phyloP scores from a whole-genome alignment of 2,888 invertebrate genomes.

The Mythimna ferrago region DNA sequence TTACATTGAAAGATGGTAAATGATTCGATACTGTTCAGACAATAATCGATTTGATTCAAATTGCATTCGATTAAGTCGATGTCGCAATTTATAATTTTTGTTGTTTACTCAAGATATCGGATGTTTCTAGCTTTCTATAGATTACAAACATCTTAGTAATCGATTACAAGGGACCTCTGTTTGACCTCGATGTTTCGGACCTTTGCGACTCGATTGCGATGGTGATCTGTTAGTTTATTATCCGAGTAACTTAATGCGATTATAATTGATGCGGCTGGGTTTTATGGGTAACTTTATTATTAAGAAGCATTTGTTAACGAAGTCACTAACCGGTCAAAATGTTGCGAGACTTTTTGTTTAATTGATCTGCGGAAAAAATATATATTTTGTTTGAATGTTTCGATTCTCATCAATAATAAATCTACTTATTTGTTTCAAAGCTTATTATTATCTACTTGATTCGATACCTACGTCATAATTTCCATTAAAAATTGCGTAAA shows the following conservation, averaged over 20 bases:
- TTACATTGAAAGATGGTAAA: slow-evolving; percentile 58
- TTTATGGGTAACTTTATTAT: slow-evolving; percentile 31
- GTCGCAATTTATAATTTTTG: slow-evolving; percentile 56
- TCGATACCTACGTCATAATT: slow-evolving; percentile 7
- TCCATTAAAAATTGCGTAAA: slow-evolving; percentile 18
- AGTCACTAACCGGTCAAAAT: slow-evolving; percentile 34
- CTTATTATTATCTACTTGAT: neutral
- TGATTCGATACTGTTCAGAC: slow-evolving; percentile 61
- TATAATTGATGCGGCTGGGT: slow-evolving; percentile 43
- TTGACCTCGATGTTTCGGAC: slow-evolving; percentile 52
- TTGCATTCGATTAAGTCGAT: slow-evolving; percentile 57
- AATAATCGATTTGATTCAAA: slow-evolving; percentile 64
- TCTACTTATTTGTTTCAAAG: slow-evolving; percentile 3
- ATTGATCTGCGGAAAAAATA: slow-evolving; percentile 30
- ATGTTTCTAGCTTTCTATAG: slow-evolving; percentile 49
- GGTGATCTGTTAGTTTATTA: slow-evolving; percentile 43
- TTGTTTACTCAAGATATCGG: slow-evolving; percentile 49
- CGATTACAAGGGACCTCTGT: slow-evolving; percentile 48
- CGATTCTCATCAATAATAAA: neutral
- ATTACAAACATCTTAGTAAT: slow-evolving; percentile 52
- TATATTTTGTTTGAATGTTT: slow-evolving; percentile 1
- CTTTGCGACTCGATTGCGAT: slow-evolving; percentile 31
- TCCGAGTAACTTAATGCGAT: slow-evolving; percentile 47
- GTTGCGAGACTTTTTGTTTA: neutral
- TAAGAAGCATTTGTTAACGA: slow-evolving; percentile 11